phyloP scores from a whole-genome alignment of 2,797 vertebrate genomes.

The Phylloscopus collybita region DNA sequence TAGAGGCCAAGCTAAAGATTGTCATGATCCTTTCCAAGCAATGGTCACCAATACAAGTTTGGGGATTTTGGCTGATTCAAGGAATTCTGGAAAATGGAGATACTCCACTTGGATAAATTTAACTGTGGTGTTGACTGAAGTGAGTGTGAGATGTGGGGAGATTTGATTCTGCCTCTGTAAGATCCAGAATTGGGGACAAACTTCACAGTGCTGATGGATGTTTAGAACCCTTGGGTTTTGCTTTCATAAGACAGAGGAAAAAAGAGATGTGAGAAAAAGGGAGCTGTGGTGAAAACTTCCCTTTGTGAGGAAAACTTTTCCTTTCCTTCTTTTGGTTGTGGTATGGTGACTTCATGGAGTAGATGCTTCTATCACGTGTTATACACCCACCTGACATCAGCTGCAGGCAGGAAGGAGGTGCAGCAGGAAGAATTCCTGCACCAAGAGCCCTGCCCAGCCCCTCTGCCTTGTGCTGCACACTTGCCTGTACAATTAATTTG shows the following conservation, averaged over 20 bases:
- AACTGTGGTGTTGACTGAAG: not conserved
- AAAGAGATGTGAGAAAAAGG: not conserved
- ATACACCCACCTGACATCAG: too few species aligned
- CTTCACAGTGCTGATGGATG: not conserved
- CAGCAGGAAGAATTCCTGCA: not conserved
- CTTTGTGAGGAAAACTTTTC: not conserved
- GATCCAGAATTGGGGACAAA: not conserved
- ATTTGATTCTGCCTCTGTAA: not conserved
- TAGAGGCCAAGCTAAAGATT: not conserved
- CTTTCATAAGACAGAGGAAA: not conserved
- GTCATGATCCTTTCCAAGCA: not conserved
- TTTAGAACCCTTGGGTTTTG: not conserved
- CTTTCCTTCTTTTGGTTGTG: not conserved
- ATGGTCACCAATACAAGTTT: rapidly evolving
- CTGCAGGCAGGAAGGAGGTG: not conserved
- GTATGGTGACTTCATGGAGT: not conserved
- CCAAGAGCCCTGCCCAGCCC: not conserved
- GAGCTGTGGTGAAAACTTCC: not conserved
- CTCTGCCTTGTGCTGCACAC: not conserved
- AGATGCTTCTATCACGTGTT: not conserved
- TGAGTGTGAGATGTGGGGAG: not conserved
- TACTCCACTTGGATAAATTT: too few species aligned
- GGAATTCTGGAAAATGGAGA: not conserved
- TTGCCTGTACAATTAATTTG: not conserved
- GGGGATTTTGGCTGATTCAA: not conserved